Percentiles rank a stretch among this genome's conserved stretches.
Conservation (phyloP, 1,140 invertebrate genomes). For the Drosophila varians region DNA sequence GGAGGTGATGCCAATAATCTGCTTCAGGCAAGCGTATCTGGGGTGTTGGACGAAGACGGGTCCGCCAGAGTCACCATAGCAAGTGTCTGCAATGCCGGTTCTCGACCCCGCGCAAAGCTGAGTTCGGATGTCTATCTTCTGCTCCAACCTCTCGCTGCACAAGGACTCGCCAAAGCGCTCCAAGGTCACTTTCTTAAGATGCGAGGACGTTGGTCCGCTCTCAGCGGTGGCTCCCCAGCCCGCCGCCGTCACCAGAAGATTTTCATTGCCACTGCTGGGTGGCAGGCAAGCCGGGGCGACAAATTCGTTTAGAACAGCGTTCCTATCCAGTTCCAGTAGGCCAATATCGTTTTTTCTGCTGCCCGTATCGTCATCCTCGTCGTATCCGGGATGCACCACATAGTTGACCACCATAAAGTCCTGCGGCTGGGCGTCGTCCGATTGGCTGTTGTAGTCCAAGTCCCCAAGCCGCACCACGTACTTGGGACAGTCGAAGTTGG, state of each 20-base stretch:
- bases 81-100: conserved; percentile 81
- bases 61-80: conserved; percentile 77
- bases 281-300: conserved; percentile 85
- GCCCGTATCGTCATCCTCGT: conserved; percentile 62
- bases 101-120: conserved; percentile 88
- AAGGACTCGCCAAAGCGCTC: conserved; percentile 62
- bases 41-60: conserved; percentile 71
- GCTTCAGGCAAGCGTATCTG: conserved; percentile 57
- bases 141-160: conserved; percentile 46
- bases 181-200: conserved; percentile 85
- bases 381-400: conserved; percentile 85
- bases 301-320: conserved; percentile 84
- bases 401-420: conserved; percentile 83
- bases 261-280: conserved; percentile 44
- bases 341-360: conserved; percentile 86
- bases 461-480: conserved; percentile 84
- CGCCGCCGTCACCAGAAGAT: conserved; percentile 79
- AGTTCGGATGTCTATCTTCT: conserved; percentile 39
- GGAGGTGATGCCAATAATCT: conserved; percentile 65
- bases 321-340: conserved; percentile 83
- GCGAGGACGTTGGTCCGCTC: conserved; percentile 74
- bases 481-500: conserved; percentile 50
- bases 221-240: conserved; percentile 85
- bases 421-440: conserved; percentile 83
- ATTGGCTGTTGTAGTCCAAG: conserved; percentile 83